Percentiles rank a stretch among this genome's conserved stretches.
These are phyloP conservation scores for Dendronephthya gigantea DNA, from an alignment of 64 coral and sea anemone species.

Conservation along the genomic window DNA sequence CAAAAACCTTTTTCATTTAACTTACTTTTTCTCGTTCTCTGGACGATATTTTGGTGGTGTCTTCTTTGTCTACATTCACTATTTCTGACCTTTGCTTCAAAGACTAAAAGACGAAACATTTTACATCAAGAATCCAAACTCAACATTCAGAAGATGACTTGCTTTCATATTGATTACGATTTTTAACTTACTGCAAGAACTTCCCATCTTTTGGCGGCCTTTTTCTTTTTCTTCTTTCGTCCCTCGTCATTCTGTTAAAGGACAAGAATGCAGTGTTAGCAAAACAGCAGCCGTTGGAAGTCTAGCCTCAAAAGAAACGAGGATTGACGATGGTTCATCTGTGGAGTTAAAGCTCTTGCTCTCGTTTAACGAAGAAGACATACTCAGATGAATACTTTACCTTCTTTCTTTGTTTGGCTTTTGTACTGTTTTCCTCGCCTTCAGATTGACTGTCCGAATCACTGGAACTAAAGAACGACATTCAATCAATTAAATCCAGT, in stretches of 20 bases:
- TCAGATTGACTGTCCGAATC: slow-evolving; percentile 51
- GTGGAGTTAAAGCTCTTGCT: background rate
- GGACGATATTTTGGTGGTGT: background rate
- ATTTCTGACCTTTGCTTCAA: background rate
- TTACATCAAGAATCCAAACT: too few species aligned
- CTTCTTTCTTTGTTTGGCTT: background rate
- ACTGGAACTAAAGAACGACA: slow-evolving; percentile 46
- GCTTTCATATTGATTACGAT: too few species aligned
- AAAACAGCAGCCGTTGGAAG: too few species aligned
- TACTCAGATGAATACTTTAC: background rate
- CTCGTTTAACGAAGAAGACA: background rate
- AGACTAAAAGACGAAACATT: background rate
- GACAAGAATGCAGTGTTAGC: background rate
- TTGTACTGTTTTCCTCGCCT: slow-evolving; percentile 30
- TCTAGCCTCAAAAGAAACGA: too few species aligned
- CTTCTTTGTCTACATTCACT: background rate
- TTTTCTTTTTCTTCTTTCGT: slow-evolving; percentile 66
- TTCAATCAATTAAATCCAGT: too few species aligned
- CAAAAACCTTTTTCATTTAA: background rate
- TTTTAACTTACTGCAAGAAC: slow-evolving; percentile 43
- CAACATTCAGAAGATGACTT: too few species aligned
- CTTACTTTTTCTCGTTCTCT: background rate
- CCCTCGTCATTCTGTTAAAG: slow-evolving; percentile 26
- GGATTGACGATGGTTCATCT: background rate
- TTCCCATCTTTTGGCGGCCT: slow-evolving; percentile 52